Conservation (phyloP, 2,888 invertebrate species). For the Leuctra nigra region DNA sequence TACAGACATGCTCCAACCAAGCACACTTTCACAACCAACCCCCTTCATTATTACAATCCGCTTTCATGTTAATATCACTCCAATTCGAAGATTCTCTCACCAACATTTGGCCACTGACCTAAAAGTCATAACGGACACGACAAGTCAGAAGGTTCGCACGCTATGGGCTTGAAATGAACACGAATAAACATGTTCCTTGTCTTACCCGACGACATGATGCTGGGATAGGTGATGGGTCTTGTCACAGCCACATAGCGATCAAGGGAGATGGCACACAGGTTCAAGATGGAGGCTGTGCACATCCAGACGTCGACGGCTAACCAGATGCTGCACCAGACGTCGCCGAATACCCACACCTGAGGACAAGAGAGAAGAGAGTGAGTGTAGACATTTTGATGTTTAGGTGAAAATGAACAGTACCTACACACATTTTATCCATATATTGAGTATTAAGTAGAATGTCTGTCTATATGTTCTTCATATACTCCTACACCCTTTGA, state of each 20-base stretch:
- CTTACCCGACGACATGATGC: constrained; percentile 27
- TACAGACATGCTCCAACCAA: too few relatives aligned
- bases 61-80: too few relatives aligned
- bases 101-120: too few relatives aligned
- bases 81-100: too few relatives aligned
- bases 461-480: too few relatives aligned
- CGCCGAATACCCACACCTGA: constrained; percentile 95
- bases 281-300: constrained; percentile 96
- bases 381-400: background rate
- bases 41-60: too few relatives aligned
- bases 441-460: too few relatives aligned
- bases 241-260: constrained; percentile 96
- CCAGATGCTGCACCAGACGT: constrained; percentile 95
- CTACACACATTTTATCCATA: background rate
- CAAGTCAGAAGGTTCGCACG: too few relatives aligned
- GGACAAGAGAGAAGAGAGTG: constrained; percentile 32
- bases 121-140: too few relatives aligned
- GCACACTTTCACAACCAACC: too few relatives aligned
- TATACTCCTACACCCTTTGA: too few relatives aligned
- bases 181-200: background rate
- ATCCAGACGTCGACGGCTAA: constrained; percentile 97
- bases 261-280: constrained; percentile 91
- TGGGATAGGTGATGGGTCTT: constrained; percentile 91
- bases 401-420: background rate
- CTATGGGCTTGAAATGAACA: too few relatives aligned